A percentile compares a stretch with the other conserved stretches of the same genome.
Conservation (phyloP, 1,140 invertebrate species). For the Pseudobourletiella spinata region DNA sequence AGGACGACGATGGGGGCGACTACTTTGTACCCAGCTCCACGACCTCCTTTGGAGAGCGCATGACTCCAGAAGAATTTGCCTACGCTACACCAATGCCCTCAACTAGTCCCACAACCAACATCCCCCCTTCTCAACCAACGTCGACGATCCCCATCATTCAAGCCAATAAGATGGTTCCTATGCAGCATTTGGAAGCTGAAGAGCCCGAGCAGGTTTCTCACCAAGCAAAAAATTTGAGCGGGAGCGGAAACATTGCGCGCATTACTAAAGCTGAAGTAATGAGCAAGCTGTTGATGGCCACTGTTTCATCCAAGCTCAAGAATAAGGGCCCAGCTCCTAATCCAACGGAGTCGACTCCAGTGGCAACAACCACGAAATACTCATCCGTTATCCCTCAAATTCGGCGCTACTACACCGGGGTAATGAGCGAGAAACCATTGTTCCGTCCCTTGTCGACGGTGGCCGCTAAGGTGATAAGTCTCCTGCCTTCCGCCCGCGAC, state of each 20-base stretch:
- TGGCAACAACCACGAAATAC: too few relatives aligned
- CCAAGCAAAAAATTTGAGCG: background rate
- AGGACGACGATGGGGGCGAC: background rate
- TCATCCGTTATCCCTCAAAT: too few relatives aligned
- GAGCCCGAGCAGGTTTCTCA: background rate
- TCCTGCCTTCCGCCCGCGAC: too few relatives aligned
- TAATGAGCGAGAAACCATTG: background rate
- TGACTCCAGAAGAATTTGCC: background rate
- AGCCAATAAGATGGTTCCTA: background rate
- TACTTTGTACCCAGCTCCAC: background rate
- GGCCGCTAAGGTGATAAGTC: too few relatives aligned
- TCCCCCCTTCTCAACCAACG: background rate
- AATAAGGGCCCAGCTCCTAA: background rate
- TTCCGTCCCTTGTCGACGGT: background rate
- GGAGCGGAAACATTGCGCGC: background rate
- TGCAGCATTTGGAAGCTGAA: background rate
- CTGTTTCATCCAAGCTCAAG: background rate
- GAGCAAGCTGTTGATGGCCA: background rate
- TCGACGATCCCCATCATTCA: background rate
- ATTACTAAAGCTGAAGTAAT: background rate
- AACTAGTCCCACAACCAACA: background rate
- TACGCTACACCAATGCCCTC: background rate
- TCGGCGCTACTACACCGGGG: background rate
- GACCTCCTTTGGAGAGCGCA: conserved; percentile 1
- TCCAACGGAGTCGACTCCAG: background rate